Base-by-base conservation (phyloP, 2,888 invertebrate genomes). In the Drosophila nigricruria region DNA sequence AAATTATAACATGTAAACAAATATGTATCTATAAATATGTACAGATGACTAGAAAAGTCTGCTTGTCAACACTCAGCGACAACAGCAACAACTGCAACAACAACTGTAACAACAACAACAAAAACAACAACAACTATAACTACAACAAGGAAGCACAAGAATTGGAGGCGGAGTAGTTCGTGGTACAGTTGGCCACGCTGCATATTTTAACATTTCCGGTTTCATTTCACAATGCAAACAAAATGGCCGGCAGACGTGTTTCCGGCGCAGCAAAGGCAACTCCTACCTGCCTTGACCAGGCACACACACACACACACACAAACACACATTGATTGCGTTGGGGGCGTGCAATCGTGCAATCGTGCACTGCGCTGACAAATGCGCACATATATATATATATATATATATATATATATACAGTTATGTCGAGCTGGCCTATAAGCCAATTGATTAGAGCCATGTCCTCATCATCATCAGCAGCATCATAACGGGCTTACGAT, bases 191-290 rank as follows among this genome's bases (percentile, higher is more conserved):
- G 59, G 78, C 58, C 67, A 73, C 72, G 77, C 71, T 87, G 89
- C 81, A 85, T 85, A 90, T 87, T 90, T 87, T 56, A 80, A 71
- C 89, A 90, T 80, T 78, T 89, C 90, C 90, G 90, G 87, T 73
- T 90, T 89, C 75, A 82, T 90, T 90, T 88, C 87, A 90, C 64
- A 83, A 72, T 86, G 81, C 90, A 84, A 86, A 84, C 90, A 90
- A 84, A 84, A 90, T 88, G 89, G 83, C 77, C 87, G 89, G 76
- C 87, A 82, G 72, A 88, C 90, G 90, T 84, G 84, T 74, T 82
- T 84, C 90, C 84, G 89, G 64, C 66, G 58, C 60, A 57, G 66
- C 62, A 53, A 50, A 57, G 60, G 63, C 52, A 36, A 32, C 52
- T 34, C 34, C 60, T 80, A 88, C 84, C 87, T 88, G 86, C 10